These are phyloP conservation scores for Oncopodura yosiiana DNA, from an alignment of 1,140 invertebrate species.

Conservation along the genomic window DNA sequence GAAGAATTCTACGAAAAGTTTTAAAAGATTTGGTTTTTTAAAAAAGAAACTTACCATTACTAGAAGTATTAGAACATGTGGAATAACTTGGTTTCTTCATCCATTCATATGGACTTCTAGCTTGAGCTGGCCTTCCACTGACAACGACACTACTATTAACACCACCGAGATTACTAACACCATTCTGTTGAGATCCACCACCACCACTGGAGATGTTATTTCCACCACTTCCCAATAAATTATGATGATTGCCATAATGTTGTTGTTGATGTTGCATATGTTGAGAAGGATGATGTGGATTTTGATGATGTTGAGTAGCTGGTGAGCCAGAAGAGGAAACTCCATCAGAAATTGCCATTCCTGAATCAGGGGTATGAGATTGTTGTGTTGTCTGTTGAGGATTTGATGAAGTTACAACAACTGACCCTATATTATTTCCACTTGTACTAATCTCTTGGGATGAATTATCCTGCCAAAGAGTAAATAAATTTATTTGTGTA, in stretches of 20 bases:
- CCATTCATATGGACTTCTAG: conserved; percentile 73
- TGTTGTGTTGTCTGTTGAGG: not conserved
- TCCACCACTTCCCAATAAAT: not conserved
- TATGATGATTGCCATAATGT: conserved; percentile 12
- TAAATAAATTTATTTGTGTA: conserved; percentile 2
- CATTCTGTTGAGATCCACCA: conserved; percentile 18
- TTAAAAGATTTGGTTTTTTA: conserved; percentile 18
- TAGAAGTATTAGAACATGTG: conserved; percentile 8
- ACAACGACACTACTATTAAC: conserved; percentile 1
- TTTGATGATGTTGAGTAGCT: conserved; percentile 13
- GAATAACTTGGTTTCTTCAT: conserved; percentile 77
- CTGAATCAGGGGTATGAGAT: conserved; percentile 34
- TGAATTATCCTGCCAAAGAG: conserved; percentile 23
- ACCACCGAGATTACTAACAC: too few species aligned
- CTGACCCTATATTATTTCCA: conserved; percentile 15
- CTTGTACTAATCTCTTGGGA: conserved; percentile 29
- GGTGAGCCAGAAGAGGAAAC: conserved; percentile 32
- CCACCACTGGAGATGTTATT: conserved; percentile 14
- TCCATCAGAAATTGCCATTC: conserved; percentile 35
- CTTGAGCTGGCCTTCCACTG: conserved; percentile 49
- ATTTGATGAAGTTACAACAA: conserved; percentile 28
- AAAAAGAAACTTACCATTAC: conserved; percentile 55
- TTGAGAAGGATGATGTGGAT: conserved; percentile 10
- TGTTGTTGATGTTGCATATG: conserved; percentile 19
- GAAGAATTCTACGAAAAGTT: too few species aligned